Base-by-base conservation (phyloP, 2,797 vertebrate genomes). In the Anguilla anguilla region DNA sequence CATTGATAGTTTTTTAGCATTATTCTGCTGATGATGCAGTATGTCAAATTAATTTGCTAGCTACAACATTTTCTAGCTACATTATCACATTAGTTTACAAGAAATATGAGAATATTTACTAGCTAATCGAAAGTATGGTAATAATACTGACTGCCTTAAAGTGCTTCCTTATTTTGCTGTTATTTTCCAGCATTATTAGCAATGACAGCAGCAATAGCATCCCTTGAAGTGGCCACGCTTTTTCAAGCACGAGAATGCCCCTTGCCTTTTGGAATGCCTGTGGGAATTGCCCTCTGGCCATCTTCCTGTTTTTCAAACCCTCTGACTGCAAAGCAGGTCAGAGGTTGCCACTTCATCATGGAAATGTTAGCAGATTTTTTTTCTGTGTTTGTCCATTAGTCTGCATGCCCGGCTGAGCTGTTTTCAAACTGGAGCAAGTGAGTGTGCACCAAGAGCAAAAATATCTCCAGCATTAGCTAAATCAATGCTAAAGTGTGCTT, bases 231-330 rank as follows among this genome's bases (percentile, higher is more conserved):
- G 46, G 67, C 11, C 25, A 10, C 5, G 1, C 74, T 86, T 53
- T 84, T 85, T 77, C 43, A 53, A 31, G 64, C 22, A 74, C 11
- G 83, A 22, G 51, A 87, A 83, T 64, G 39, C 64, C n/a, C 35
- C 51, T 87, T 51, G 35, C 46, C 5, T 25, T 35, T 74, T 51
- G 53, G 39, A 28, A 22, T 84, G 83, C 84, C 67, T 85, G 61
- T 51, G 69, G 53, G 69, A 82, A 43, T 79, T 79, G 35, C 74
- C 74, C 39, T 72, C 74, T 83, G 7, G 81, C 43, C 10, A 87
- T 51, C 35, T 74, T 84, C 84, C 83, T 84, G 72, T 74, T 74
- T 15, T 84, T 84, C 7, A 39, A 39, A 17, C 28, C 35, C 43
- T 72, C 79, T 72, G 49, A 84, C 64, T 55, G 35, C 28, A 55